Evolutionary conservation across 2,113 vertebrate species (phyloP), one percentile per base, ranked within the genome.

Genomic region (Mola mola): DNA sequence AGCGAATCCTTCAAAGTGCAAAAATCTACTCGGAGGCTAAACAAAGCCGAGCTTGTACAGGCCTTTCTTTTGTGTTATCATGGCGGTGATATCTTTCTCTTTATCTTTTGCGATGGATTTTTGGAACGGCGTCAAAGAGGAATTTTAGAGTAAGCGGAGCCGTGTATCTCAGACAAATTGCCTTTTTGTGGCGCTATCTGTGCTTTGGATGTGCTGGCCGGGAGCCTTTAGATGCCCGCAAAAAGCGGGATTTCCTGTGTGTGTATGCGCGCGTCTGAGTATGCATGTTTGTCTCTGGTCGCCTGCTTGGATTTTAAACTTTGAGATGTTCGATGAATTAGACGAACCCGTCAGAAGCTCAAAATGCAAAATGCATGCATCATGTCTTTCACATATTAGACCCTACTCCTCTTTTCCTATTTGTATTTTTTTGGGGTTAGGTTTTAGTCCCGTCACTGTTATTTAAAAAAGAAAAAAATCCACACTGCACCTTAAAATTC

Each of bases 111-210:
- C 68, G 64, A 44, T 51, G 33, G 70, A 44, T 66, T 79, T 64
- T 75, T 69, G 72, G 70, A 81, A 67, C 52, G 9, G 74, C 56
- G 72, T 83, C 83, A 66, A 67, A 53, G 72, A 37, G 50, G 65
- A 85, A 73, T 84, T 77, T 71, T 46, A 40, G 65, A 75, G 64
- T 79, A 83, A 77, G 69, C 78, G 51, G 68, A 72, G 64, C 57
- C 34, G 66, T 58, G 71, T 49, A 62, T 87, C 68, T 66, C 66
- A 79, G 64, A 90, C 88, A 89, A 90, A 90, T 87, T 86, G 83
- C 51, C 76, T 88, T 76, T 82, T 37, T 61, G 15, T 82, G 66
- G 60, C 70, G 72, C 71, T 79, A 72, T 77, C 67, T 86, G n/a
- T 66, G 80, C 83, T 51, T 59, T 74, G 47, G 64, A 60, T 33